phyloP scores from a whole-genome alignment of 2,113 vertebrate genomes.

The Recurvirostra avosetta region DNA sequence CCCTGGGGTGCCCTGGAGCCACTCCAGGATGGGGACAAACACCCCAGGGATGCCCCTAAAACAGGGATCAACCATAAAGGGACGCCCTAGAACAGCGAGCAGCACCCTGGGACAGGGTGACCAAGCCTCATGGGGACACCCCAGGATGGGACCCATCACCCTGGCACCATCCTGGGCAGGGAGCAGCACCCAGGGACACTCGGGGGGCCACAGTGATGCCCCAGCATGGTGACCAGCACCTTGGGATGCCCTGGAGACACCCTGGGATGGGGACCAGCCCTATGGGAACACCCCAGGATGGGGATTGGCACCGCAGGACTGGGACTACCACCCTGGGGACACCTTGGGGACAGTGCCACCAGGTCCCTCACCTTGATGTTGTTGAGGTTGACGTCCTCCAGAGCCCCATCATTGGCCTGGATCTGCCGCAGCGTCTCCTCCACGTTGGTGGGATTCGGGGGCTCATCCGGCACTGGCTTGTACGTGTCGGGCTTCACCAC shows the following conservation, averaged over 20 bases:
- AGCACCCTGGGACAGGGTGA: neutral
- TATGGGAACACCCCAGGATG: too few relatives aligned
- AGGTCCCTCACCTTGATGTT: conserved; percentile 85
- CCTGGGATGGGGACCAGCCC: neutral
- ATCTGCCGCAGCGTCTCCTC: conserved; percentile 87
- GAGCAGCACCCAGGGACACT: neutral
- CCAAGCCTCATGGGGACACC: neutral
- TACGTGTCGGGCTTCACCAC: conserved; percentile 93
- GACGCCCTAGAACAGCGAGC: neutral
- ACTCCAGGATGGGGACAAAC: too few relatives aligned
- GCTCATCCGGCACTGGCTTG: conserved; percentile 89
- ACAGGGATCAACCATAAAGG: neutral
- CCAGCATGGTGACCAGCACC: neutral
- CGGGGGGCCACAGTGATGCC: too few relatives aligned
- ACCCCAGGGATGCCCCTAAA: neutral
- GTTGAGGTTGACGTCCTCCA: conserved; percentile 93
- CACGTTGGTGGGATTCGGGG: conserved; percentile 90
- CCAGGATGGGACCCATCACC: neutral
- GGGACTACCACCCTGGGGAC: neutral
- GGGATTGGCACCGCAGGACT: neutral
- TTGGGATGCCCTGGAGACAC: neutral
- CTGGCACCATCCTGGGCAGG: neutral
- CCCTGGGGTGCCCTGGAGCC: neutral
- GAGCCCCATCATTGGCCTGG: conserved; percentile 79
- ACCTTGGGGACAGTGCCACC: rapidly evolving